A percentile compares a stretch with the other conserved stretches of the same genome.
These are phyloP conservation scores for Lordiphosa clarofinis DNA, from an alignment of 1,140 invertebrate species.

Conservation along the genomic window DNA sequence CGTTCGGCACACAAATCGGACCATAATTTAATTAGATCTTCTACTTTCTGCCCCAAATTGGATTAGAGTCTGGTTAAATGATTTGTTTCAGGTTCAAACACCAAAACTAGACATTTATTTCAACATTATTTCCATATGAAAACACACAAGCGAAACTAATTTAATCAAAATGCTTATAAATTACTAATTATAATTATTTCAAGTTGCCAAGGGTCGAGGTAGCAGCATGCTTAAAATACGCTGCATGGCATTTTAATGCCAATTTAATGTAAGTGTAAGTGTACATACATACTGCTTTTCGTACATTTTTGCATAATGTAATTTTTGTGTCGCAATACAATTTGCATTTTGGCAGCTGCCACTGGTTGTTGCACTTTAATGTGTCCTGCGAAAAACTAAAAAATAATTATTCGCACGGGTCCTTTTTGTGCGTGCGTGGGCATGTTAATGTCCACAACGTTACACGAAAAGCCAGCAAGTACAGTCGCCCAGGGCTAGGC, in stretches of 20 bases:
- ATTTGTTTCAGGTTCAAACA: no score
- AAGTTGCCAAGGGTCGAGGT: conserved; percentile 6
- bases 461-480: no score
- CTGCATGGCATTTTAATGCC: conserved; percentile 40
- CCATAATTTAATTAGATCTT: no score
- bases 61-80: conserved; percentile 5
- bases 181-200: conserved; percentile 34
- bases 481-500: no score
- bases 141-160: conserved; percentile 15
- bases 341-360: conserved; percentile 42
- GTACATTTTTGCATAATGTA: conserved; percentile 27
- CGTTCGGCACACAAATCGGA: no score
- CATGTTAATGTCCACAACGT: no score
- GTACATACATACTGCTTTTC: neutral
- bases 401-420: no score
- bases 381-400: no score
- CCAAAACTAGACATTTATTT: no score
- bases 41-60: neutral
- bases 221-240: conserved; percentile 3
- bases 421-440: no score
- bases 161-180: conserved; percentile 42
- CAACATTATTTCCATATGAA: no score
- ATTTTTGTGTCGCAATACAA: conserved; percentile 32
- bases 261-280: conserved; percentile 38
- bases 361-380: neutral